These are phyloP conservation scores for Aradophagus sp. DNA, from an alignment of 1,140 invertebrate species.

Conservation along the genomic window DNA sequence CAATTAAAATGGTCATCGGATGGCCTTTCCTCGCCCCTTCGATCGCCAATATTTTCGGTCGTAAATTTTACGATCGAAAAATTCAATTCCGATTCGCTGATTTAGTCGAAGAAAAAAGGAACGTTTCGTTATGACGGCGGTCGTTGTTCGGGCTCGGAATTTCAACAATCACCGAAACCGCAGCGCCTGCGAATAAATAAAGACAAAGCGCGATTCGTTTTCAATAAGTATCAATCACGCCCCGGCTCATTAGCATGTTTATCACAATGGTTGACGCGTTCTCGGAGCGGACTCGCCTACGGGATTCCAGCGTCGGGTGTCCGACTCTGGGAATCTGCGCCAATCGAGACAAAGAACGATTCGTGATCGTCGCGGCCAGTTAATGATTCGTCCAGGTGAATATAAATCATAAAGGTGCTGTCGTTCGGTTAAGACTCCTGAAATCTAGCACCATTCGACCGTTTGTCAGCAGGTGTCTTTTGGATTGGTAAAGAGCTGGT, in stretches of 20 bases:
- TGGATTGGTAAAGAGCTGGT: too few relatives aligned
- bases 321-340: conserved; percentile 32
- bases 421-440: too few relatives aligned
- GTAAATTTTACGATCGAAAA: too few relatives aligned
- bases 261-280: conserved; percentile 51
- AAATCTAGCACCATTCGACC: too few relatives aligned
- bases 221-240: conserved; percentile 51
- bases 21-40: too few relatives aligned
- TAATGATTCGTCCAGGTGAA: conserved; percentile 49
- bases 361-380: conserved; percentile 45
- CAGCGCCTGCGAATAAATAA: conserved; percentile 26
- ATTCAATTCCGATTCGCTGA: too few relatives aligned
- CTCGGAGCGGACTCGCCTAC: conserved; percentile 35
- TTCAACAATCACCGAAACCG: conserved; percentile 10
- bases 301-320: conserved; percentile 31
- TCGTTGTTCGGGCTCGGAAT: too few relatives aligned
- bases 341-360: conserved; percentile 41
- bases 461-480: too few relatives aligned
- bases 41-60: too few relatives aligned
- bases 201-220: conserved; percentile 32
- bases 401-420: conserved; percentile 31
- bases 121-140: too few relatives aligned
- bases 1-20: too few relatives aligned
- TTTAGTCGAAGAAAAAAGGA: too few relatives aligned
- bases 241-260: conserved; percentile 54